phyloP scores from a whole-genome alignment of 2,797 vertebrate genomes.

The Enteromius argenteus region DNA sequence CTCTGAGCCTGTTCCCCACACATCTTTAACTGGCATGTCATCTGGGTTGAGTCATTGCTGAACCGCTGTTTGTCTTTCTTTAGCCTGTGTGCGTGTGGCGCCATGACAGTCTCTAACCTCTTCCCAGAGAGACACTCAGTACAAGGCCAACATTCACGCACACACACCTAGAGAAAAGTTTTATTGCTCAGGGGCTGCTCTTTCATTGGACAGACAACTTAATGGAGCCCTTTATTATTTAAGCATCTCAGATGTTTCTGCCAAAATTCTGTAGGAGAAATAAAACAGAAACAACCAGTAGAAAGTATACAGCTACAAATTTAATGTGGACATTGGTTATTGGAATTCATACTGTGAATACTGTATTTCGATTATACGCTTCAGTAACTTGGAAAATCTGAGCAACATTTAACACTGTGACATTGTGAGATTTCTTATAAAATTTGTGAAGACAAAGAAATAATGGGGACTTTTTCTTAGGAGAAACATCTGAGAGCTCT shows the following conservation, averaged over 20 bases:
- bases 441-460: background rate
- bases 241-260: background rate
- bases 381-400: background rate
- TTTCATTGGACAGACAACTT: background rate
- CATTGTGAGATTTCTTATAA: background rate
- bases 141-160: conserved; percentile 40
- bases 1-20: conserved; percentile 21
- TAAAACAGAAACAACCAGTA: background rate
- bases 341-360: background rate
- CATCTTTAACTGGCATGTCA: conserved; percentile 5
- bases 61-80: conserved; percentile 76
- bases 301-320: background rate
- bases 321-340: background rate
- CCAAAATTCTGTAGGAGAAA: background rate
- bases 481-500: background rate
- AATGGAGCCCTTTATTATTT: background rate
- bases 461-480: background rate
- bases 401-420: background rate
- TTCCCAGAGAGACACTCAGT: conserved; percentile 28
- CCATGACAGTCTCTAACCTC: conserved; percentile 30
- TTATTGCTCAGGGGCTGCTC: background rate
- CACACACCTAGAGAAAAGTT: conserved; percentile 6
- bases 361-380: background rate
- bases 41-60: conserved; percentile 53
- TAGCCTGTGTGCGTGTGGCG: conserved; percentile 57